Evolutionary conservation across 2,888 invertebrate genomes (phyloP).

Genomic region (Hypena proboscidalis): DNA sequence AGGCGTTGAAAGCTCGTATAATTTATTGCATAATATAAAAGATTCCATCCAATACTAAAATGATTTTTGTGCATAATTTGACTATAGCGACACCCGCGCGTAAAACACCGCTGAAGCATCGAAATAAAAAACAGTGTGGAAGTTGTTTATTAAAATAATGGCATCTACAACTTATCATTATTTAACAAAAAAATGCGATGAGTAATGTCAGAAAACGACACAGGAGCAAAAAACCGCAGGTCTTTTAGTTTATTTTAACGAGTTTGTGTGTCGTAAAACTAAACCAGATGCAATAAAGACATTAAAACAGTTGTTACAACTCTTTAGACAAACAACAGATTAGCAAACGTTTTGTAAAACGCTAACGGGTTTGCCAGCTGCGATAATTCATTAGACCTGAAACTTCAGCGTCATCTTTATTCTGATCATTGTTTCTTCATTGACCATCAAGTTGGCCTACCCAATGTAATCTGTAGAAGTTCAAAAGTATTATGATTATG

Average conservation of each 20-base stretch:
- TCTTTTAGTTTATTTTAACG: conserved; percentile 38
- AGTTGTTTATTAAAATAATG: no score
- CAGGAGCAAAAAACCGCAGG: conserved; percentile 35
- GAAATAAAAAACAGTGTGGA: no score
- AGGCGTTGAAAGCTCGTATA: no score
- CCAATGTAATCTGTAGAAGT: no score
- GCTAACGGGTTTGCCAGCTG: conserved; percentile 6
- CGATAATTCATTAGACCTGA: neutral
- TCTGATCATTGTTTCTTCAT: neutral
- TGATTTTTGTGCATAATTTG: no score
- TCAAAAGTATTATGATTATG: no score
- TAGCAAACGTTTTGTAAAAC: conserved; percentile 20
- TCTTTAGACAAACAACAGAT: conserved; percentile 36
- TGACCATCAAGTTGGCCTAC: no score
- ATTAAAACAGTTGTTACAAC: conserved; percentile 41
- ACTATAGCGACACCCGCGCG: no score
- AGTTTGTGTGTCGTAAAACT: conserved; percentile 40
- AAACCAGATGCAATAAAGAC: conserved; percentile 51
- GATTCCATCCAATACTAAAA: no score
- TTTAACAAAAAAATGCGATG: conserved; percentile 15
- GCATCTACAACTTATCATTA: no score
- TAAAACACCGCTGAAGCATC: no score
- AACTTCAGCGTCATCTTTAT: neutral
- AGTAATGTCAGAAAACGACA: conserved; percentile 25
- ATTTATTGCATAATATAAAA: no score